Percentiles rank a stretch among this genome's conserved stretches.
Conservation (phyloP, 2,888 invertebrate species). For the Merodon equestris region DNA sequence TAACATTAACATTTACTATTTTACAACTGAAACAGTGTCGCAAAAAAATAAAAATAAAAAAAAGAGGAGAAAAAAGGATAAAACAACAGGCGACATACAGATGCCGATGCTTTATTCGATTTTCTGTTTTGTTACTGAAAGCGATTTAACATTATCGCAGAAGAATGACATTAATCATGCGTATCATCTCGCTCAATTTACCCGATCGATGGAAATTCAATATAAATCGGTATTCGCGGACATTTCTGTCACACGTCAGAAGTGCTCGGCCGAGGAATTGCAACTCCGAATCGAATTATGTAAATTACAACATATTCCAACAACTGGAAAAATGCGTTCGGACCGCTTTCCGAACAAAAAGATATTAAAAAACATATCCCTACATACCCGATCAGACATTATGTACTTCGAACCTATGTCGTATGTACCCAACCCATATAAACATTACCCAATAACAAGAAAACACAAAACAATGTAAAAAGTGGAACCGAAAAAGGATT, state of each 20-base stretch:
- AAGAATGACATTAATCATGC: constrained; percentile 68
- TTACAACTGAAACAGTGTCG: too few relatives aligned
- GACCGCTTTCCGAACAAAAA: constrained; percentile 36
- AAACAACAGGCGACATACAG: too few relatives aligned
- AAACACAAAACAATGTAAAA: constrained; percentile 1
- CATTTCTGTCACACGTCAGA: constrained; percentile 26
- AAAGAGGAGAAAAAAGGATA: too few relatives aligned
- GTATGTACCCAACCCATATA: too few relatives aligned
- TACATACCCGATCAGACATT: too few relatives aligned
- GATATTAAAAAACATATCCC: constrained; percentile 52
- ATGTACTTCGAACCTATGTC: too few relatives aligned
- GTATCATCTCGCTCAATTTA: constrained; percentile 65
- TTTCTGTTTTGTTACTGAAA: constrained; percentile 42
- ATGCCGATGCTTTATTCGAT: neutral
- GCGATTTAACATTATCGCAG: constrained; percentile 58
- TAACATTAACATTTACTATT: too few relatives aligned
- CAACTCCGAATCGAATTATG: constrained; percentile 62
- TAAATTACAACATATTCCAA: constrained; percentile 57
- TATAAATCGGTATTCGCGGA: constrained; percentile 17
- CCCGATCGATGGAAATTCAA: constrained; percentile 57
- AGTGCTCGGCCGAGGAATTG: constrained; percentile 36
- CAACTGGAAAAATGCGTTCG: constrained; percentile 40
- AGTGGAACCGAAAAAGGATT: neutral
- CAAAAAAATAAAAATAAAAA: too few relatives aligned
- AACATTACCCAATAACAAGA: constrained; percentile 1